phyloP scores from a whole-genome alignment of 2,113 vertebrate genomes.

The Electrona antarctica region DNA sequence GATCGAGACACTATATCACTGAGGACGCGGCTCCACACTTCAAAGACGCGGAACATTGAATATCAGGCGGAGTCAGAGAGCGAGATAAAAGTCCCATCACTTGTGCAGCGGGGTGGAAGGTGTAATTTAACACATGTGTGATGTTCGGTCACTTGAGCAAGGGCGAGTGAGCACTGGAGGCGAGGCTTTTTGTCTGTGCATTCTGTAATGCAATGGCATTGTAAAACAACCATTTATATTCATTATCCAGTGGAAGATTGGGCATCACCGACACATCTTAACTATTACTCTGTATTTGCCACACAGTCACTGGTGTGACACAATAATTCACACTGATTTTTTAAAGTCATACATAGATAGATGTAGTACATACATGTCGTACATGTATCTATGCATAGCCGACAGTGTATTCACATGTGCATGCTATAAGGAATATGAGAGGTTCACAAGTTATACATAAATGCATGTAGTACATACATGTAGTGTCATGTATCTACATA shows the following conservation, averaged over 20 bases:
- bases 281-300: constrained; percentile 1
- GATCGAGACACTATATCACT: constrained; percentile 22
- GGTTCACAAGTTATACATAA: too few relatives aligned
- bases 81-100: not conserved
- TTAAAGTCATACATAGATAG: not conserved
- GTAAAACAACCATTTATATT: constrained; percentile 17
- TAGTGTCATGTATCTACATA: too few relatives aligned
- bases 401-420: too few relatives aligned
- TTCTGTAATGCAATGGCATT: not conserved
- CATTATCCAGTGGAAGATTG: not conserved
- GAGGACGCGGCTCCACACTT: constrained; percentile 39
- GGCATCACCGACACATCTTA: constrained; percentile 5
- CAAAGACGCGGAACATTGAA: constrained; percentile 14
- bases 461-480: too few relatives aligned
- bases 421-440: too few relatives aligned
- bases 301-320: not conserved
- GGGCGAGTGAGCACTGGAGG: not conserved
- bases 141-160: not conserved
- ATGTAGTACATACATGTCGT: not conserved
- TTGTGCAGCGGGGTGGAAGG: not conserved
- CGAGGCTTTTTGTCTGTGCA: not conserved
- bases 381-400: too few relatives aligned
- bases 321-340: constrained; percentile 12
- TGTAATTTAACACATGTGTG: not conserved
- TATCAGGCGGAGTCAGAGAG: constrained; percentile 6